Evolutionary conservation across 2,888 invertebrate species (phyloP).

Genomic region (Caenorhabditis angaria): DNA sequence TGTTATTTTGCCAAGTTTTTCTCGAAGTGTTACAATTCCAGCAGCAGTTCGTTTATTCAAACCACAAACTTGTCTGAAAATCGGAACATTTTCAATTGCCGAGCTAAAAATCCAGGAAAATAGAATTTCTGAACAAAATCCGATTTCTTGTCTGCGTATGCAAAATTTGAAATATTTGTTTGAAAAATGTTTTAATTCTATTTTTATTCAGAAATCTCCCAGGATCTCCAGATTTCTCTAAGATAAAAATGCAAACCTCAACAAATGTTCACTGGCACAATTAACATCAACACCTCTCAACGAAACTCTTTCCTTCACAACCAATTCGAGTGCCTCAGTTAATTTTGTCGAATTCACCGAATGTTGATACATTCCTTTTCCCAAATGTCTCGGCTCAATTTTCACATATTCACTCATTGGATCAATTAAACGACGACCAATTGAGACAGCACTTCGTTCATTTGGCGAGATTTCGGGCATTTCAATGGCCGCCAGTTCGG

Average conservation of each 20-base stretch:
- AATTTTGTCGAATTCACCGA: slow-evolving; percentile 85
- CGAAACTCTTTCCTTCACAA: slow-evolving; percentile 89
- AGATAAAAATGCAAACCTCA: neutral
- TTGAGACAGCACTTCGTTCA: slow-evolving; percentile 76
- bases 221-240: no score
- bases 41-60: slow-evolving; percentile 82
- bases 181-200: no score
- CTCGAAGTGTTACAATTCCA: slow-evolving; percentile 82
- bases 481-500: slow-evolving; percentile 84
- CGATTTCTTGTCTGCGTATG: no score
- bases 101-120: no score
- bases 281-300: slow-evolving; percentile 92
- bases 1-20: slow-evolving; percentile 80
- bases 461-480: slow-evolving; percentile 86
- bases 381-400: slow-evolving; percentile 89
- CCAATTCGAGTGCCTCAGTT: slow-evolving; percentile 80
- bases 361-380: slow-evolving; percentile 93
- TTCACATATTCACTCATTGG: slow-evolving; percentile 91
- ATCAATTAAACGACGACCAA: slow-evolving; percentile 88
- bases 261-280: slow-evolving; percentile 83
- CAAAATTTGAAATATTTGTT: no score
- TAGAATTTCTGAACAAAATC: no score
- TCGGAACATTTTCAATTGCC: neutral
- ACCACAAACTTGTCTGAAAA: slow-evolving; percentile 83
- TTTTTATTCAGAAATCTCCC: no score